Percentiles rank a stretch among this genome's conserved stretches.
Evolutionary conservation across 2,797 vertebrate genomes (phyloP).

Genomic region (Rousettus madagascariensis): DNA sequence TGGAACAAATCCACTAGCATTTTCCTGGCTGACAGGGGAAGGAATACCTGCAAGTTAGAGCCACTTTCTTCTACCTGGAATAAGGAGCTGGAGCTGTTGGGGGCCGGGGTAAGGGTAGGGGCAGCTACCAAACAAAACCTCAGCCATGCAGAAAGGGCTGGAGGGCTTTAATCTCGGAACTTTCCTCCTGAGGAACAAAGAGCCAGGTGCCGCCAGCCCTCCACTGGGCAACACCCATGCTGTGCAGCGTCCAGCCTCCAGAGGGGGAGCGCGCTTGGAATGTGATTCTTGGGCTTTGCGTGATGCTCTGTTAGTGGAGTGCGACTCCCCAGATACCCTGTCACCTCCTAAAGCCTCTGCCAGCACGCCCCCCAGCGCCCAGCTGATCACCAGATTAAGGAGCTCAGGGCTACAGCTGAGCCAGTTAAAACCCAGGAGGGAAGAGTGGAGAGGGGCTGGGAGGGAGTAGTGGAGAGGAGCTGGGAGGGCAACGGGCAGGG

Average conservation of each 20-base stretch:
- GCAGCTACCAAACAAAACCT: neutral
- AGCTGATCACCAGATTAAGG: slow-evolving; percentile 96
- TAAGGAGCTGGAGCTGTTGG: neutral
- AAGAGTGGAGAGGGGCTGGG: neutral
- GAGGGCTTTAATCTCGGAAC: neutral
- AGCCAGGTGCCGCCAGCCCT: neutral
- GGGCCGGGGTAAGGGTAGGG: neutral
- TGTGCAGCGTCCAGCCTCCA: slow-evolving; percentile 72
- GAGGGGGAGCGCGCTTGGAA: slow-evolving; percentile 87
- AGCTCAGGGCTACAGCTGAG: slow-evolving; percentile 90
- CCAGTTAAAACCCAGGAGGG: slow-evolving; percentile 84
- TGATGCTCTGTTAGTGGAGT: slow-evolving; percentile 88
- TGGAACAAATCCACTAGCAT: neutral
- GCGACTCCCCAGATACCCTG: slow-evolving; percentile 91
- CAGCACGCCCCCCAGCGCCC: slow-evolving; percentile 89
- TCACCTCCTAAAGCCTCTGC: slow-evolving; percentile 93
- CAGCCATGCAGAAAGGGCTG: neutral
- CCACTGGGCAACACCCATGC: slow-evolving; percentile 42
- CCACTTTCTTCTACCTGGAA: neutral
- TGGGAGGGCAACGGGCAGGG: slow-evolving; percentile 49
- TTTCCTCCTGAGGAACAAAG: slow-evolving; percentile 29
- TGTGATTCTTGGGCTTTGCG: slow-evolving; percentile 89
- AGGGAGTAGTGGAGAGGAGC: neutral
- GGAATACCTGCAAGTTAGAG: neutral
- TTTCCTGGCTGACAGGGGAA: neutral